A percentile compares a stretch with the other conserved stretches of the same genome.
phyloP scores from a whole-genome alignment of 2,888 invertebrate species.

The Lithophane socia region DNA sequence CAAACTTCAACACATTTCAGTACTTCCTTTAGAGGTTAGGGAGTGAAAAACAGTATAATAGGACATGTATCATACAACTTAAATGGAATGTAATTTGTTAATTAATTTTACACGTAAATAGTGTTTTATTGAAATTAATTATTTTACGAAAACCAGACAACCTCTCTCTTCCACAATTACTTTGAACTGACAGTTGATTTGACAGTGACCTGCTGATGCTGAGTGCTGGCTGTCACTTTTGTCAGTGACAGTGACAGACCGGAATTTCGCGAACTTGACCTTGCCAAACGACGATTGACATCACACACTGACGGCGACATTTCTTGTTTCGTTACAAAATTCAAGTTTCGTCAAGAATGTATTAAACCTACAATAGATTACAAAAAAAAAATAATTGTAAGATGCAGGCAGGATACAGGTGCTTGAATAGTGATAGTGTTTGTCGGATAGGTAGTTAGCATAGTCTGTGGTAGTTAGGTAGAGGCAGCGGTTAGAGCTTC shows the following conservation, averaged over 20 bases:
- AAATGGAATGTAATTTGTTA: conserved; percentile 1
- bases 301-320: background rate
- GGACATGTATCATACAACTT: background rate
- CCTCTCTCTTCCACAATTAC: conserved; percentile 21
- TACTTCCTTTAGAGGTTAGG: conserved; percentile 1
- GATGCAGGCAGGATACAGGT: background rate
- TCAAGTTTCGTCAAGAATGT: background rate
- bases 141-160: conserved; percentile 4
- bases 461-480: background rate
- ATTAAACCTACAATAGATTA: background rate
- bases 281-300: background rate
- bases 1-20: conserved; percentile 49
- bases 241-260: background rate
- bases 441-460: background rate
- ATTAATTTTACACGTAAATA: conserved; percentile 8
- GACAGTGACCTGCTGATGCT: too few relatives aligned
- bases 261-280: background rate
- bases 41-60: background rate
- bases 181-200: conserved; percentile 26
- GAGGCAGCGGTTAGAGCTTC: background rate
- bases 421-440: background rate
- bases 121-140: background rate
- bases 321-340: background rate
- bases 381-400: background rate
- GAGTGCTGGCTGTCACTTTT: background rate